phyloP scores from a whole-genome alignment of 2,888 invertebrate genomes.

The Ennomos erosarius region DNA sequence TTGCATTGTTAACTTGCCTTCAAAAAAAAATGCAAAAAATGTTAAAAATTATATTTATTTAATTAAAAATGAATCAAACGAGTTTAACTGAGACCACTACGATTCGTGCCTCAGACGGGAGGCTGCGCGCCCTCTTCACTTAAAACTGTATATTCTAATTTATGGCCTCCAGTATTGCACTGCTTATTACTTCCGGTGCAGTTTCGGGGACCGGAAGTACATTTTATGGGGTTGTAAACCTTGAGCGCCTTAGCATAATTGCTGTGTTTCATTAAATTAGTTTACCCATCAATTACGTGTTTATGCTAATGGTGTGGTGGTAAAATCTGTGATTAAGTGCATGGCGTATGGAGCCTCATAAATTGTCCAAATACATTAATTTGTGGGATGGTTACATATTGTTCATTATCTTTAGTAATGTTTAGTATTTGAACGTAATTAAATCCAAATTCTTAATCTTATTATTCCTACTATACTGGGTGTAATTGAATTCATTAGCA shows the following conservation, averaged over 20 bases:
- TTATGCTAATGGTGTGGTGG: slow-evolving; percentile 67
- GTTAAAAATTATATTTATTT: no score
- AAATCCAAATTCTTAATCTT: no score
- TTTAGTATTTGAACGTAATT: not conserved
- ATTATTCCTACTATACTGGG: no score
- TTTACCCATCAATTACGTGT: slow-evolving; percentile 77
- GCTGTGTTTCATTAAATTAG: slow-evolving; percentile 80
- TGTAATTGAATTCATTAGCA: no score
- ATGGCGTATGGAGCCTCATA: slow-evolving; percentile 20
- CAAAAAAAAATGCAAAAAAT: no score
- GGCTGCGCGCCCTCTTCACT: slow-evolving; percentile 63
- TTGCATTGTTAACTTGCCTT: no score
- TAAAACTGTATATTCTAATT: slow-evolving; percentile 82
- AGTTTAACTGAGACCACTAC: slow-evolving; percentile 25
- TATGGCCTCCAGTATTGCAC: slow-evolving; percentile 77
- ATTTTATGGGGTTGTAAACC: slow-evolving; percentile 81
- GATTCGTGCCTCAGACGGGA: slow-evolving; percentile 45
- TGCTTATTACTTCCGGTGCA: slow-evolving; percentile 82
- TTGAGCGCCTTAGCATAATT: slow-evolving; percentile 81
- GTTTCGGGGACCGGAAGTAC: slow-evolving; percentile 77
- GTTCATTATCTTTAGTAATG: not conserved
- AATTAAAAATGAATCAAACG: slow-evolving; percentile 13
- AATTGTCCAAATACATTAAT: not conserved
- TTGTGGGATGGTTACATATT: slow-evolving; percentile 4
- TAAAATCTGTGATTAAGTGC: slow-evolving; percentile 42